Percentiles rank a stretch among this genome's conserved stretches.
Conservation (phyloP, 1,140 invertebrate species). For the Akabosia matsudoensis region DNA sequence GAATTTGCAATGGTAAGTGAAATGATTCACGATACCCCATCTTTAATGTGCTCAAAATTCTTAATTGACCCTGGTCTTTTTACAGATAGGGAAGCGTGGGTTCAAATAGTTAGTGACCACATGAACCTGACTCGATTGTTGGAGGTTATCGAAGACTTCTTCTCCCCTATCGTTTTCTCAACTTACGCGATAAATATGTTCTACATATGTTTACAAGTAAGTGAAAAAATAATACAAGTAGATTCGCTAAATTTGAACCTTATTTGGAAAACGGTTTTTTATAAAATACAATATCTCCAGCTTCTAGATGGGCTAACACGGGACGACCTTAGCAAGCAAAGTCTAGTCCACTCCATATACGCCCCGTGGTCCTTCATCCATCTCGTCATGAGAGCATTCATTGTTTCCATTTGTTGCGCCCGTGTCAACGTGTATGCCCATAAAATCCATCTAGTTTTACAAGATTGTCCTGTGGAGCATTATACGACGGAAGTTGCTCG, state of each 20-base stretch:
- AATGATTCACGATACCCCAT: too few relatives aligned
- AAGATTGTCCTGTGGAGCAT: conserved; percentile 29
- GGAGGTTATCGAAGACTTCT: conserved; percentile 19
- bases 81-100: not conserved
- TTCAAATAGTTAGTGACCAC: not conserved
- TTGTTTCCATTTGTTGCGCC: conserved; percentile 6
- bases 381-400: conserved; percentile 25
- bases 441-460: conserved; percentile 19
- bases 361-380: conserved; percentile 35
- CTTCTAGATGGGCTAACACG: not conserved
- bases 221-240: not conserved
- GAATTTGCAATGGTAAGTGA: not conserved
- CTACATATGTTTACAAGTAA: conserved; percentile 35
- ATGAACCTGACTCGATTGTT: conserved; percentile 11
- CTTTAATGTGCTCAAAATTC: too few relatives aligned
- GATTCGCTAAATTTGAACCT: too few relatives aligned
- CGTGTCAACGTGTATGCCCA: conserved; percentile 31
- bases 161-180: conserved; percentile 32
- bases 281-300: not conserved
- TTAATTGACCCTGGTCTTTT: not conserved
- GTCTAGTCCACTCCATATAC: conserved; percentile 18
- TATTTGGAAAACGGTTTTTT: not conserved
- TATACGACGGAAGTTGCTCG: conserved; percentile 18
- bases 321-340: not conserved
- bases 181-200: conserved; percentile 34